Percentiles rank a stretch among this genome's conserved stretches.
Conservation (phyloP, 2,797 vertebrate genomes). For the Adelosebastes latens region DNA sequence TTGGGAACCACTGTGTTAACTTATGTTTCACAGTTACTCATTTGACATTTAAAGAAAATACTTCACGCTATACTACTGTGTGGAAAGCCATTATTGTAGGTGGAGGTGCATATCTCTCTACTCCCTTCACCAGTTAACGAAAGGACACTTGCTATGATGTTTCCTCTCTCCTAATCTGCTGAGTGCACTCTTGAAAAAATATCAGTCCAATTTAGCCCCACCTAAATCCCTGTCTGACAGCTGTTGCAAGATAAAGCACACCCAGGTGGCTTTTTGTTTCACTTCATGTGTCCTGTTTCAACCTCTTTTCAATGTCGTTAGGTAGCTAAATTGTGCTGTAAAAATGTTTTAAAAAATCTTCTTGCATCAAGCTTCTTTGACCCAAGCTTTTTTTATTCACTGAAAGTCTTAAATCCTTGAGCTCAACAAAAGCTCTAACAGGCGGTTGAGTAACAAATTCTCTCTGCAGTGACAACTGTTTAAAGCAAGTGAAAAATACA, state of each 20-base stretch:
- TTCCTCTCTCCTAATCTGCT: slow-evolving; percentile 58
- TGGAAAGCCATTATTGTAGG: slow-evolving; percentile 14
- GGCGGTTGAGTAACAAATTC: slow-evolving; percentile 36
- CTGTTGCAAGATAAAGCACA: slow-evolving; percentile 44
- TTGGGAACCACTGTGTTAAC: not conserved
- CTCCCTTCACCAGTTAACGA: slow-evolving; percentile 1
- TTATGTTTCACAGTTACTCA: slow-evolving; percentile 26
- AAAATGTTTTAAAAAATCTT: slow-evolving; percentile 16
- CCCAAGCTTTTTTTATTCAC: slow-evolving; percentile 12
- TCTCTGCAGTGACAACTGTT: slow-evolving; percentile 17
- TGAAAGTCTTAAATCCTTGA: slow-evolving; percentile 36
- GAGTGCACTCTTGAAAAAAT: slow-evolving; percentile 41
- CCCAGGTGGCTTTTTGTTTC: slow-evolving; percentile 48
- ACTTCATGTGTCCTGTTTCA: slow-evolving; percentile 36
- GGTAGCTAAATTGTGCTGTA: slow-evolving; percentile 27
- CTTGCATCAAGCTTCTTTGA: slow-evolving; percentile 24
- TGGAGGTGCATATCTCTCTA: slow-evolving; percentile 19
- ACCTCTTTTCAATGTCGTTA: not conserved
- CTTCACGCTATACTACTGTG: slow-evolving; percentile 3
- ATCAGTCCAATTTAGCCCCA: slow-evolving; percentile 49
- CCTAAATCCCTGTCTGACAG: slow-evolving; percentile 64
- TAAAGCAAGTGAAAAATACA: not conserved
- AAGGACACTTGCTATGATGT: slow-evolving; percentile 36
- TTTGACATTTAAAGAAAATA: slow-evolving; percentile 25
- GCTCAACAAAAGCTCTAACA: slow-evolving; percentile 31